Percentiles rank a stretch among this genome's conserved stretches.
These are phyloP conservation scores for Drosophila parthenogenetica DNA, from an alignment of 2,888 invertebrate genomes.

Conservation along the genomic window DNA sequence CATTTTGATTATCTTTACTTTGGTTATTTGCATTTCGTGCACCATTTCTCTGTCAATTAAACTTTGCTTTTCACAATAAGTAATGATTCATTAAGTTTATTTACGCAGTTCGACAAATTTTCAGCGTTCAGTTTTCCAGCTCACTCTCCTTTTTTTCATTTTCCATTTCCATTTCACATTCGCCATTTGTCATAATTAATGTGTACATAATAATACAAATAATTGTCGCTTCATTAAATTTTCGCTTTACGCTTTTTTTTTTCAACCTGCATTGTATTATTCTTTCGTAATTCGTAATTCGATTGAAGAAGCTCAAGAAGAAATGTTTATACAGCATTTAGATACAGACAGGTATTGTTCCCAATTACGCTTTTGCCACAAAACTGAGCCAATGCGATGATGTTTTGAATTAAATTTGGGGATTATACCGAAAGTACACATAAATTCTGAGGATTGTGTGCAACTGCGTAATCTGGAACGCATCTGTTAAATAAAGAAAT, in stretches of 20 bases:
- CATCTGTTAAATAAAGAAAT: conserved; percentile 27
- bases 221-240: conserved; percentile 57
- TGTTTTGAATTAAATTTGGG: background rate
- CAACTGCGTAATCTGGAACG: background rate
- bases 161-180: background rate
- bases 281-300: conserved; percentile 1
- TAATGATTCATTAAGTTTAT: conserved; percentile 66
- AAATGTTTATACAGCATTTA: conserved; percentile 41
- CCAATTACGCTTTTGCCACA: background rate
- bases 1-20: background rate
- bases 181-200: conserved; percentile 54
- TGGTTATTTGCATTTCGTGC: conserved; percentile 28
- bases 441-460: background rate
- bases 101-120: conserved; percentile 50
- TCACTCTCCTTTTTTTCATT: background rate
- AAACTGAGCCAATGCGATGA: background rate
- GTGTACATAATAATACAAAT: conserved; percentile 56
- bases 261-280: conserved; percentile 24
- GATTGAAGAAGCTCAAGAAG: conserved; percentile 40
- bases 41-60: conserved; percentile 38
- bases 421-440: conserved; percentile 1
- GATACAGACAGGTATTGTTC: conserved; percentile 18
- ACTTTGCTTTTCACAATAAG: conserved; percentile 31
- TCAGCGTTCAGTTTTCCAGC: conserved; percentile 9
- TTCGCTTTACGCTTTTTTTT: conserved; percentile 34